These are phyloP conservation scores for Lota lota DNA, from an alignment of 2,113 vertebrate species.

Conservation along the genomic window DNA sequence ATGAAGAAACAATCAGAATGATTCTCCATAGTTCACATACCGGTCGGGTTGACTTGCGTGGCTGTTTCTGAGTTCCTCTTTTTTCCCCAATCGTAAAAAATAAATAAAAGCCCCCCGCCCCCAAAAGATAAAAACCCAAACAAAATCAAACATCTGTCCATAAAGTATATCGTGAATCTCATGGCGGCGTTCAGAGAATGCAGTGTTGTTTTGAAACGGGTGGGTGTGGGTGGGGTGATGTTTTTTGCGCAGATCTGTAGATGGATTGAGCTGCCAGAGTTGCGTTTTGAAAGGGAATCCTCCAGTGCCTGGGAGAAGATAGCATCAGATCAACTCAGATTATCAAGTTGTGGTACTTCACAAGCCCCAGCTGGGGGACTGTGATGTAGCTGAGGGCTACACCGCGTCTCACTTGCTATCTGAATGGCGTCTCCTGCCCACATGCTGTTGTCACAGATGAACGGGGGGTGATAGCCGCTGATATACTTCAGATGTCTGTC, in stretches of 20 bases:
- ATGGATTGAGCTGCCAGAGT: conserved; percentile 31
- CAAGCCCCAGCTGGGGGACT: conserved; percentile 46
- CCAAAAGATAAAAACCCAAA: neutral
- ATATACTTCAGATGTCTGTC: conserved; percentile 46
- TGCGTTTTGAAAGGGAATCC: conserved; percentile 36
- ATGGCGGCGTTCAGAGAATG: neutral
- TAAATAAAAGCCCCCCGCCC: conserved; percentile 11
- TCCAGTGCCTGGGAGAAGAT: conserved; percentile 37
- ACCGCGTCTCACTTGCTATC: conserved; percentile 37
- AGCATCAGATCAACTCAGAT: conserved; percentile 61
- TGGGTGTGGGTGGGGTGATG: too few species aligned
- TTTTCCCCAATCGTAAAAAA: conserved; percentile 16
- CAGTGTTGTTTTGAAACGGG: neutral
- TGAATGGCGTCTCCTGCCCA: neutral
- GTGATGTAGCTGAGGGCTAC: conserved; percentile 52
- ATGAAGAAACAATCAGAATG: conserved; percentile 10
- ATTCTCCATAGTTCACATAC: conserved; percentile 10
- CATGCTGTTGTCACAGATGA: conserved; percentile 28
- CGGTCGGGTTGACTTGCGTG: conserved; percentile 2
- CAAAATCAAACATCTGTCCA: neutral
- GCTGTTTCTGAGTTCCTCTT: conserved; percentile 4
- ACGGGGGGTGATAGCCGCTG: conserved; percentile 36
- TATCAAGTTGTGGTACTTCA: conserved; percentile 55
- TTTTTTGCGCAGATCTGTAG: conserved; percentile 11
- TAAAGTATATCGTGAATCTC: neutral